Evolutionary conservation across 2,888 invertebrate species (phyloP).

Genomic region (Hoplodrina ambigua): DNA sequence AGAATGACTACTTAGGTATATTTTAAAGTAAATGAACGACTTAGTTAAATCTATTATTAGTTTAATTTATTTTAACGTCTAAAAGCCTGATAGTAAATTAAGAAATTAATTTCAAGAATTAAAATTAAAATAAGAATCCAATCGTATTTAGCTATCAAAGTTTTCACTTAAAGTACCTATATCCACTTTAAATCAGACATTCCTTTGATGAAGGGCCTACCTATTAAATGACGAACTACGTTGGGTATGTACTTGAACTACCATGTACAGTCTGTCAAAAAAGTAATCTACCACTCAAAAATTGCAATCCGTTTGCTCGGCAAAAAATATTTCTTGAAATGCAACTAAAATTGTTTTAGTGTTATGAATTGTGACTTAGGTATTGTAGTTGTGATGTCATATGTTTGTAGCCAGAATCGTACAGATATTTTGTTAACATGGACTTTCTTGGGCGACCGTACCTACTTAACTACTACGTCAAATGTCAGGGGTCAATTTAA

Average conservation of each 20-base stretch:
- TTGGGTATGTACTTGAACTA: not conserved
- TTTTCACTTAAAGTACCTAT: slow-evolving; percentile 4
- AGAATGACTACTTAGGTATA: not conserved
- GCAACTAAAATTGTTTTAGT: not conserved
- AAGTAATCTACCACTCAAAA: not conserved
- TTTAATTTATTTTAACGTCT: not conserved
- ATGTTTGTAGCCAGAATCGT: not conserved
- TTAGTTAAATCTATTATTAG: not conserved
- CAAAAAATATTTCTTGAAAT: not conserved
- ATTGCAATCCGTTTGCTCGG: not conserved
- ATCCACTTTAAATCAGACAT: slow-evolving; percentile 20
- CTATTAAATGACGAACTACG: slow-evolving; percentile 13
- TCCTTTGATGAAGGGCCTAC: slow-evolving; percentile 30
- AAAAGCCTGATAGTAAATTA: not conserved
- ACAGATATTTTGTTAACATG: not conserved
- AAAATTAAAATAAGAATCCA: slow-evolving; percentile 20
- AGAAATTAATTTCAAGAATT: slow-evolving; percentile 3
- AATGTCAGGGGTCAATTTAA: slow-evolving; percentile 65
- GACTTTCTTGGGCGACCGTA: slow-evolving; percentile 8
- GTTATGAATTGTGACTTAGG: not conserved
- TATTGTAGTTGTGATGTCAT: not conserved
- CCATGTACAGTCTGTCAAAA: not conserved
- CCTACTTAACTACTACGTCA: slow-evolving; percentile 47
- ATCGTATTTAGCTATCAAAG: slow-evolving; percentile 8
- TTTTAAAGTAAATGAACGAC: not conserved